These are phyloP conservation scores for Agrypnus murinus DNA, from an alignment of 2,888 invertebrate genomes.

Conservation along the genomic window DNA sequence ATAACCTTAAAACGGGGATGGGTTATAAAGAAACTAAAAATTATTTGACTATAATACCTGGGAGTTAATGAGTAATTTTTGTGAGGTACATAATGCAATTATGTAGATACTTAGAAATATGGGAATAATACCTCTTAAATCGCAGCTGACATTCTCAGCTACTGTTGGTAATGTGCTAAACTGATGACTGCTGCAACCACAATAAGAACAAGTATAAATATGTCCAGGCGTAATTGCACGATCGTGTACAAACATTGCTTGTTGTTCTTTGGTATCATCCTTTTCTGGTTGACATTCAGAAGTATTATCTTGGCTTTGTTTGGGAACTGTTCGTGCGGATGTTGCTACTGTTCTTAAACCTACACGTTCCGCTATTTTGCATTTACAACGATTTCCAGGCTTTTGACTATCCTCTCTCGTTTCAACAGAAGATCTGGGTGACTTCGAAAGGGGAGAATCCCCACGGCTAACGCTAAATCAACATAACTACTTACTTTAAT, in stretches of 20 bases:
- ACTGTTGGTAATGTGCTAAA: slow-evolving; percentile 2
- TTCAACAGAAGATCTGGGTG: neutral
- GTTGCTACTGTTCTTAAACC: slow-evolving; percentile 16
- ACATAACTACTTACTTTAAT: neutral
- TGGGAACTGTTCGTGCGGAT: slow-evolving; percentile 3
- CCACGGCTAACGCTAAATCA: no score
- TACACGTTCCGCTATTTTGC: no score
- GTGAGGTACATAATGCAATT: neutral
- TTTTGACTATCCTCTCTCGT: neutral
- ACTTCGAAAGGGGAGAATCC: neutral
- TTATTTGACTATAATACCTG: no score
- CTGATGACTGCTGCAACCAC: neutral
- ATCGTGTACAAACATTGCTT: neutral
- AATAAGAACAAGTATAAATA: slow-evolving; percentile 2
- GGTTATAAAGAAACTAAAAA: no score
- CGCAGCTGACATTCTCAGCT: neutral
- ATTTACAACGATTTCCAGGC: neutral
- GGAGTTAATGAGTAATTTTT: neutral
- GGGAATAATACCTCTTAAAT: neutral
- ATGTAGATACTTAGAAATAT: neutral
- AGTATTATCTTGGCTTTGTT: neutral
- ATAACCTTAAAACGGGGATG: no score
- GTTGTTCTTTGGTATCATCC: neutral
- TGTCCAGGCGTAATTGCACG: neutral
- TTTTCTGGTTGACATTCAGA: neutral